phyloP scores from a whole-genome alignment of 1,140 invertebrate genomes.

The Nephila pilipes region DNA sequence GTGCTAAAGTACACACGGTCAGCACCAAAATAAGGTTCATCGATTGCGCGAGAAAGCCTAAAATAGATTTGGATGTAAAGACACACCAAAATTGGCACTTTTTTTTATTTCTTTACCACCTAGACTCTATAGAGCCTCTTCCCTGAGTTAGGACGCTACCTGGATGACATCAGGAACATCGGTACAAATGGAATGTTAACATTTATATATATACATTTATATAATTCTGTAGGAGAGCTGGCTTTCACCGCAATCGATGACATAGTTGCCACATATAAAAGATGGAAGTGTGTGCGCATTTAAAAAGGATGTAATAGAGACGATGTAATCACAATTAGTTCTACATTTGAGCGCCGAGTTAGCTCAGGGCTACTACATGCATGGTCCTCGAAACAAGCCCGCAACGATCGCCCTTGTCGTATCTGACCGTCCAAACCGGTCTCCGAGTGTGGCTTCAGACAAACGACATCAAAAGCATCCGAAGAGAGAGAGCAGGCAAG shows the following conservation, averaged over 20 bases:
- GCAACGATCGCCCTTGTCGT: constrained; percentile 7
- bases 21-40: constrained; percentile 69
- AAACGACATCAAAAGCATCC: constrained; percentile 17
- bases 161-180: constrained; percentile 71
- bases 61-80: constrained; percentile 67
- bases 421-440: background rate
- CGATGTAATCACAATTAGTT: constrained; percentile 73
- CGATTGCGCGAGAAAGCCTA: constrained; percentile 59
- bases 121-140: constrained; percentile 29
- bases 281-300: constrained; percentile 75
- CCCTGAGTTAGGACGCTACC: constrained; percentile 69
- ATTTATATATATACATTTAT: constrained; percentile 71
- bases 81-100: constrained; percentile 75
- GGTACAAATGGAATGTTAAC: constrained; percentile 72
- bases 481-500: background rate
- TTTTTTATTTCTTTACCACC: constrained; percentile 40
- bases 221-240: constrained; percentile 40
- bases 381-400: constrained; percentile 71
- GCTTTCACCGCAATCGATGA: constrained; percentile 55
- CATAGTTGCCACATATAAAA: constrained; percentile 70
- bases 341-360: constrained; percentile 71
- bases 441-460: background rate
- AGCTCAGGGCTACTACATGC: constrained; percentile 53
- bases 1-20: constrained; percentile 72
- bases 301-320: constrained; percentile 71